Evolutionary conservation across 2,888 invertebrate species (phyloP).

Genomic region (Drosophila borealis): DNA sequence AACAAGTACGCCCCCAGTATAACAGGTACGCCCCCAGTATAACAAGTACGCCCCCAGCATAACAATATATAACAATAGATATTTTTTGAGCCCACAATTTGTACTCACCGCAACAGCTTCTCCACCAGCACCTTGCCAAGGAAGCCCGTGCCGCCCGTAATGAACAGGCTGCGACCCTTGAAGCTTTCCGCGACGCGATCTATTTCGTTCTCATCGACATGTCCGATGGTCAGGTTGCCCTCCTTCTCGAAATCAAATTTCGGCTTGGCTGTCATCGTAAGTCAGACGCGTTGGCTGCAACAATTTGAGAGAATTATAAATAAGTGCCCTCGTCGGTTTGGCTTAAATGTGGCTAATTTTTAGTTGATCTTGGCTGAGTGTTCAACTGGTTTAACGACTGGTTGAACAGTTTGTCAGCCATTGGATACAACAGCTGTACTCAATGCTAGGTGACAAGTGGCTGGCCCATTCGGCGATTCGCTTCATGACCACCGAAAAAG

Average conservation of each 20-base stretch:
- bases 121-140: slow-evolving; percentile 85
- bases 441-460: slow-evolving; percentile 37
- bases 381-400: slow-evolving; percentile 45
- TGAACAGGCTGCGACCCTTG: slow-evolving; percentile 82
- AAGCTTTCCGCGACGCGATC: slow-evolving; percentile 84
- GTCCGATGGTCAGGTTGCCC: slow-evolving; percentile 69
- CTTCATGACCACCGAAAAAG: slow-evolving; percentile 23
- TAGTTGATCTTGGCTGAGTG: slow-evolving; percentile 67
- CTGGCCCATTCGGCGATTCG: slow-evolving; percentile 29
- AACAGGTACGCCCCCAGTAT: neutral
- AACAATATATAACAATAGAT: neutral
- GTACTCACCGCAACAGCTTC: slow-evolving; percentile 83
- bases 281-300: slow-evolving; percentile 23
- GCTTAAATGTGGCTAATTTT: slow-evolving; percentile 45
- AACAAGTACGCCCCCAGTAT: neutral
- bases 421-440: slow-evolving; percentile 26
- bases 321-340: slow-evolving; percentile 23
- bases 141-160: slow-evolving; percentile 85
- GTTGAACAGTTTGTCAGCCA: slow-evolving; percentile 4
- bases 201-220: slow-evolving; percentile 75
- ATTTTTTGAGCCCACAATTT: neutral
- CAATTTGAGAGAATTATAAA: slow-evolving; percentile 2
- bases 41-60: neutral
- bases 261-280: slow-evolving; percentile 78
- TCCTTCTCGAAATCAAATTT: slow-evolving; percentile 80